Evolutionary conservation across 1,140 invertebrate species (phyloP).

Genomic region (Daktulosphaira vitifoliae): DNA sequence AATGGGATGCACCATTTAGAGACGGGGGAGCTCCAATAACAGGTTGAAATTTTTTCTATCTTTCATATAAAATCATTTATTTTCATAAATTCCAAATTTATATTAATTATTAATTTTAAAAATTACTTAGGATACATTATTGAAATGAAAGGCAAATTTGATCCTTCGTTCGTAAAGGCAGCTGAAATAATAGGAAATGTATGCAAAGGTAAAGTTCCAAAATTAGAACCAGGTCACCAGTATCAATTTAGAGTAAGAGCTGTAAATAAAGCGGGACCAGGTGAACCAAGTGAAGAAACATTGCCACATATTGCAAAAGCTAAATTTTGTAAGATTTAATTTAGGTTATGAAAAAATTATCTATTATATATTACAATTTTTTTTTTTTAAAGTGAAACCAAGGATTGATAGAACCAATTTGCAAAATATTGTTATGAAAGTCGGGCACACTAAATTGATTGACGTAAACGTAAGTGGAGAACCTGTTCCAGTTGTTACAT

Average conservation of each 20-base stretch:
- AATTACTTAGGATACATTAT: conserved; percentile 70
- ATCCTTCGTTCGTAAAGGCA: conserved; percentile 56
- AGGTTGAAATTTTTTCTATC: conserved; percentile 41
- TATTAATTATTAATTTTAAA: too few relatives aligned
- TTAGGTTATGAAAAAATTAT: too few relatives aligned
- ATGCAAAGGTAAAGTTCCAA: conserved; percentile 73
- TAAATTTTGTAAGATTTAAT: conserved; percentile 61
- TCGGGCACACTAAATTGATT: conserved; percentile 80
- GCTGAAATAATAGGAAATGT: conserved; percentile 67
- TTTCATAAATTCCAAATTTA: too few relatives aligned
- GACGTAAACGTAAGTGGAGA: conserved; percentile 90
- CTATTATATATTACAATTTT: too few relatives aligned
- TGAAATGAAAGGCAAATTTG: conserved; percentile 71
- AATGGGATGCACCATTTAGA: conserved; percentile 89
- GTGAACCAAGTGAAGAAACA: conserved; percentile 89
- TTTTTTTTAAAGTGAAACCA: conserved; percentile 67
- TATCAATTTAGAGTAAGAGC: conserved; percentile 93
- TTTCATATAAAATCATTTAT: neutral
- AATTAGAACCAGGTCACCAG: conserved; percentile 86
- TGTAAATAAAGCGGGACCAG: conserved; percentile 90
- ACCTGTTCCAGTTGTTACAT: conserved; percentile 83
- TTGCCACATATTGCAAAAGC: conserved; percentile 93
- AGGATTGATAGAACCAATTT: conserved; percentile 85
- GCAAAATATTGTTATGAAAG: conserved; percentile 74
- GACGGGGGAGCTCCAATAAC: conserved; percentile 96